Evolutionary conservation across 2,888 invertebrate species (phyloP).

Genomic region (Crepidodera aurea): DNA sequence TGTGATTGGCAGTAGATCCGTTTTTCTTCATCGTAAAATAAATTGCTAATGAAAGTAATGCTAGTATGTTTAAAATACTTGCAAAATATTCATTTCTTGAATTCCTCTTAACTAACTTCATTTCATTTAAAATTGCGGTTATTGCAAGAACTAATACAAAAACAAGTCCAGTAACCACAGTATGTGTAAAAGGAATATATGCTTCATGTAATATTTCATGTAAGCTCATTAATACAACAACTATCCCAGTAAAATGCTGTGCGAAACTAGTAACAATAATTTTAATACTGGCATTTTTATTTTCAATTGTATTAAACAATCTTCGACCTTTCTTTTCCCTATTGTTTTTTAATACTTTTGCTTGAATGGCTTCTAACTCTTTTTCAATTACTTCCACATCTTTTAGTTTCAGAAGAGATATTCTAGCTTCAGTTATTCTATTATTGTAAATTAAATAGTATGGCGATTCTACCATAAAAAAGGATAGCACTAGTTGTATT

Average conservation of each 20-base stretch:
- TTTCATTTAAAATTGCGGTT: not conserved
- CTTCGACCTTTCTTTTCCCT: conserved; percentile 4
- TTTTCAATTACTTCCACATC: not conserved
- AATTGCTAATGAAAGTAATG: conserved; percentile 5
- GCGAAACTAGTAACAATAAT: not conserved
- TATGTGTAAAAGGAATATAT: not conserved
- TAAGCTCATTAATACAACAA: conserved; percentile 1
- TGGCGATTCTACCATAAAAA: conserved; percentile 12
- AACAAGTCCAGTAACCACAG: not conserved
- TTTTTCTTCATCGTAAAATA: conserved; percentile 10
- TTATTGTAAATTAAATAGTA: conserved; percentile 5
- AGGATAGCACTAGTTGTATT: conserved; percentile 5
- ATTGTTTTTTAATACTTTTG: not conserved
- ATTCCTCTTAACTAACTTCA: not conserved
- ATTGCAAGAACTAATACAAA: not conserved
- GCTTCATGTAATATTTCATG: conserved; percentile 10
- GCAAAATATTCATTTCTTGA: not conserved
- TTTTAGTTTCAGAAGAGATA: not conserved
- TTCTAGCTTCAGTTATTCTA: conserved; percentile 7
- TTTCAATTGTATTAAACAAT: conserved; percentile 2
- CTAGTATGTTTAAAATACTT: not conserved
- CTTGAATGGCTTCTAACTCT: not conserved
- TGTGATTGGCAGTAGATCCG: not conserved
- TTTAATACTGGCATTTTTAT: conserved; percentile 6
- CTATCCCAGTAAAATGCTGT: conserved; percentile 10